A percentile compares a stretch with the other conserved stretches of the same genome.
These are phyloP conservation scores for Sebastes nivosus DNA, from an alignment of 2,797 vertebrate genomes.

Conservation along the genomic window DNA sequence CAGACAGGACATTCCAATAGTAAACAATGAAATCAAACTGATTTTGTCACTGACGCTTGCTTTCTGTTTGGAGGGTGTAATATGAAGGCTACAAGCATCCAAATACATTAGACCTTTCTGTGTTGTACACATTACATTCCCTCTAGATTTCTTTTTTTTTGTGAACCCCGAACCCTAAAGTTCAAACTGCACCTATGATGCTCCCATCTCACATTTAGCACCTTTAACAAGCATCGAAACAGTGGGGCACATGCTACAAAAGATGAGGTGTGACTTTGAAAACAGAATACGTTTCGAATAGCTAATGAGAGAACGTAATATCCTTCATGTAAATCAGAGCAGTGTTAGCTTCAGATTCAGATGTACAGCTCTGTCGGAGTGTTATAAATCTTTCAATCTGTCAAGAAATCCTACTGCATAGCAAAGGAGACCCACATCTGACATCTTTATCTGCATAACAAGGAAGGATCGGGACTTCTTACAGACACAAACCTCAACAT, in stretches of 20 bases:
- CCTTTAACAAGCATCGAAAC: not conserved
- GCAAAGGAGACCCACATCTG: slow-evolving; percentile 21
- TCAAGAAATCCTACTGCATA: slow-evolving; percentile 26
- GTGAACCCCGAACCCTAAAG: no score
- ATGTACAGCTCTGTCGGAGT: slow-evolving; percentile 16
- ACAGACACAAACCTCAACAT: slow-evolving; percentile 40
- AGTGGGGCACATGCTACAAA: not conserved
- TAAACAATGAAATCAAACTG: no score
- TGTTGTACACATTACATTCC: no score
- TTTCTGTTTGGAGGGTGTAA: no score
- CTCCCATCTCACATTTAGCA: no score
- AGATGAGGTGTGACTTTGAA: not conserved
- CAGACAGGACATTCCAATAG: no score
- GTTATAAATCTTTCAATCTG: slow-evolving; percentile 56
- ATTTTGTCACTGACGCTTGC: no score
- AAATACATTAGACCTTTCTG: no score
- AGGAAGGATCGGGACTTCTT: slow-evolving; percentile 26
- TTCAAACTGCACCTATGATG: no score
- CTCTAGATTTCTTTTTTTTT: no score
- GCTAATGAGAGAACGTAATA: slow-evolving; percentile 18
- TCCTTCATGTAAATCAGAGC: slow-evolving; percentile 34
- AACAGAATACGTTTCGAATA: not conserved
- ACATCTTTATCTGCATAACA: slow-evolving; percentile 57
- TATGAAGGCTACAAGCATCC: no score
- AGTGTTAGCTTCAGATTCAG: slow-evolving; percentile 16